A percentile compares a stretch with the other conserved stretches of the same genome.
Conservation (phyloP, 2,113 vertebrate genomes). For the Leptodactylus fuscus region DNA sequence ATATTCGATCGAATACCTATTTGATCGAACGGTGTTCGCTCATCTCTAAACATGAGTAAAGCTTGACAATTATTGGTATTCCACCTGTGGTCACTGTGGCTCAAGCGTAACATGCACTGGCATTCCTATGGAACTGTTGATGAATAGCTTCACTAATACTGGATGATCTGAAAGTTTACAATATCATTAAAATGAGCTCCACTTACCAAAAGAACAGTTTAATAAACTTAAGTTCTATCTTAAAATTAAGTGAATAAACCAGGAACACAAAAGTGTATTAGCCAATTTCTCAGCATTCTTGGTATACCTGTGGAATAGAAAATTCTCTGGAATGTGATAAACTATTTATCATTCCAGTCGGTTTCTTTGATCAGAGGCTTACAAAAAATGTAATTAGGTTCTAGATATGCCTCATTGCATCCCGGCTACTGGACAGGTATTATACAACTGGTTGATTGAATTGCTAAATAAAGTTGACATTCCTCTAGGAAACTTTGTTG, state of each 20-base stretch:
- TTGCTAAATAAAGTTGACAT: conserved; percentile 48
- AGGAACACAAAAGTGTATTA: neutral
- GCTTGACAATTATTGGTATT: too few relatives aligned
- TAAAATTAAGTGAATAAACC: neutral
- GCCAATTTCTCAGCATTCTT: neutral
- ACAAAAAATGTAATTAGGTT: conserved; percentile 39
- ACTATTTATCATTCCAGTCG: conserved; percentile 37
- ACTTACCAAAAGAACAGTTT: too few relatives aligned
- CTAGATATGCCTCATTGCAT: conserved; percentile 50
- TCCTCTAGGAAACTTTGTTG: conserved; percentile 36
- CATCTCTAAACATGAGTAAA: too few relatives aligned
- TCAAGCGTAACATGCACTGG: too few relatives aligned
- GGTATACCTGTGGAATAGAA: neutral
- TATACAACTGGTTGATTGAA: conserved; percentile 35
- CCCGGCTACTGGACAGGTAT: conserved; percentile 48
- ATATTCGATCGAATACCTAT: too few relatives aligned
- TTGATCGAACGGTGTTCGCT: too few relatives aligned
- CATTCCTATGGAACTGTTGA: too few relatives aligned
- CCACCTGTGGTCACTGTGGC: too few relatives aligned
- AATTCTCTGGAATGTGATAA: conserved; percentile 13
- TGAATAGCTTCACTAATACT: neutral
- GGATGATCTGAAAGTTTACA: too few relatives aligned
- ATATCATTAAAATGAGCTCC: neutral
- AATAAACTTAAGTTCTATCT: neutral
- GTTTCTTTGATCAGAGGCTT: conserved; percentile 32